These are phyloP conservation scores for Drosophila eohydei DNA, from an alignment of 2,888 invertebrate species.

Conservation along the genomic window DNA sequence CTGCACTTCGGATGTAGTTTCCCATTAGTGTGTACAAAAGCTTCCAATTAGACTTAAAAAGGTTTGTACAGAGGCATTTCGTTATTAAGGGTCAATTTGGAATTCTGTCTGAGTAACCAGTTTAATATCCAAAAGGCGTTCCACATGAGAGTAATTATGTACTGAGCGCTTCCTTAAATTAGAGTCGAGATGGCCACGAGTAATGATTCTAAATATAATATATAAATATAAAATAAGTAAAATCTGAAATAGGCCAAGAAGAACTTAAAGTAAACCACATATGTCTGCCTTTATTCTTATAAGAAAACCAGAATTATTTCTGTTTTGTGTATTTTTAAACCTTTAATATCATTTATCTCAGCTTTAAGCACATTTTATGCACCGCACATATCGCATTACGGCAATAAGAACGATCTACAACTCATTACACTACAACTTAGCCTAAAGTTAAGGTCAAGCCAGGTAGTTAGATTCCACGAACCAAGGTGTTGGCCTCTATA, in stretches of 20 bases:
- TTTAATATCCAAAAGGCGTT: background rate
- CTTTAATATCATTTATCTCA: constrained; percentile 2
- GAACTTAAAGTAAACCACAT: background rate
- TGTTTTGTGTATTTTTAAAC: background rate
- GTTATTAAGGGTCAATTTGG: no score
- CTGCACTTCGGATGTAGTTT: no score
- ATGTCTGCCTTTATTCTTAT: background rate
- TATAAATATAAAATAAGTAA: no score
- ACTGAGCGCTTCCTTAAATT: background rate
- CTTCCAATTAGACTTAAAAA: no score
- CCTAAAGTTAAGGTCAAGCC: constrained; percentile 40
- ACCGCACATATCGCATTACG: constrained; percentile 30
- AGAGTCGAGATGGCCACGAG: background rate
- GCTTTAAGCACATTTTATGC: background rate
- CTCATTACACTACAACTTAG: constrained; percentile 29
- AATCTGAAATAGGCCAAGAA: background rate
- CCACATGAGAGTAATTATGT: no score
- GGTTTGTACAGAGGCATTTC: no score
- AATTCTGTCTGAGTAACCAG: background rate
- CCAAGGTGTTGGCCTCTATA: constrained; percentile 38
- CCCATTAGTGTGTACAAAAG: no score
- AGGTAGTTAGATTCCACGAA: constrained; percentile 15
- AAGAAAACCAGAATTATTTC: background rate
- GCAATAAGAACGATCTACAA: constrained; percentile 39
- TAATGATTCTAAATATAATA: background rate